Conservation (phyloP, 1,140 invertebrate species). For the Anagrus nilaparvatae region DNA sequence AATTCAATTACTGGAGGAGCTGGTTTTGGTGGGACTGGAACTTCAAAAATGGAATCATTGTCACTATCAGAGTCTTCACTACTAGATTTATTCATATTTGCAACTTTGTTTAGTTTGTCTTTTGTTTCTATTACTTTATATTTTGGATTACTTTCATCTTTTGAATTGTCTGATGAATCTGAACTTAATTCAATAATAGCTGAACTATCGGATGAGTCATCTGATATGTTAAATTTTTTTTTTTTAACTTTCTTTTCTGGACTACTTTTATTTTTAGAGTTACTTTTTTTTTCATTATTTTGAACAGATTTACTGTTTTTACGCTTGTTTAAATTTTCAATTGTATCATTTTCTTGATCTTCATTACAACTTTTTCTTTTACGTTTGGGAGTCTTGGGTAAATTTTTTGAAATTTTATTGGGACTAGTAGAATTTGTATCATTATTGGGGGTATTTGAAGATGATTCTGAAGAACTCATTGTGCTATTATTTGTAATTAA, state of each 20-base stretch:
- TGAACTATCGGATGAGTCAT: not conserved
- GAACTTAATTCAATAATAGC: conserved; percentile 14
- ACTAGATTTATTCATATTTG: conserved; percentile 5
- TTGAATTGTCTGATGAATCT: conserved; percentile 10
- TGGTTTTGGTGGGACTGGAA: conserved; percentile 35
- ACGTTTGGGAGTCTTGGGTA: not conserved
- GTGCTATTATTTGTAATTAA: not conserved
- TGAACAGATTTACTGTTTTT: not conserved
- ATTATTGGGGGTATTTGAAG: not conserved
- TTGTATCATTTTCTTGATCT: not conserved
- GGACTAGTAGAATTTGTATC: not conserved
- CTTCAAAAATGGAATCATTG: conserved; percentile 34
- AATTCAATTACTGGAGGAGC: conserved; percentile 29
- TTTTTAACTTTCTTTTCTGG: not conserved
- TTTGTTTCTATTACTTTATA: conserved; percentile 9
- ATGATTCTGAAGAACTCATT: not conserved
- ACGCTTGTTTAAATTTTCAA: not conserved
- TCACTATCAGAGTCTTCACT: conserved; percentile 33
- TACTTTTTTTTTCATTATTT: not conserved
- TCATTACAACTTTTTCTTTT: not conserved
- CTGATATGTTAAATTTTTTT: not conserved
- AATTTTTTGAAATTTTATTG: not conserved
- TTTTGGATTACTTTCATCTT: conserved; percentile 10
- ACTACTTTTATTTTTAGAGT: not conserved
- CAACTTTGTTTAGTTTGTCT: conserved; percentile 5